Base-by-base conservation (phyloP, 2,797 vertebrate species). In the Craterocephalus amniculus region DNA sequence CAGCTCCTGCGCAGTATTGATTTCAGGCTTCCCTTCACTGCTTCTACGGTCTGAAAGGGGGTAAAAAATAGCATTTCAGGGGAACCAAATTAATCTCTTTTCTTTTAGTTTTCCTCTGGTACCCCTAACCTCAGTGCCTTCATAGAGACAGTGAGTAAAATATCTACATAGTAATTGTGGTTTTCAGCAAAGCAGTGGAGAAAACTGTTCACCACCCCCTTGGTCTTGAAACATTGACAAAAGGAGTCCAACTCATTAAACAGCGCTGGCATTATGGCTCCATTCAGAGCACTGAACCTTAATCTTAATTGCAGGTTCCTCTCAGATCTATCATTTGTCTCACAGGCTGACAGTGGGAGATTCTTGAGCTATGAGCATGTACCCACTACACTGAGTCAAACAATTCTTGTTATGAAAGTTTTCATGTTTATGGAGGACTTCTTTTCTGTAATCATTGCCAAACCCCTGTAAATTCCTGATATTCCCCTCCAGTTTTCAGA, bases 291-390 rank as follows among this genome's bases (percentile, higher is more conserved):
- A 83, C 72, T 76, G 71, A 59, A 72, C 75, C 68, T 58, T 79
- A 40, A 87, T 91, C 85, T 84, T 89, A 92, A 94, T 92, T 89
- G 79, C 85, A 90, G 88, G 89, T 87, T 93, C 34, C 72, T 72
- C 69, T 88, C 64, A 5, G 71, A 93, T 91, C 80, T 70, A 76
- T 86, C 85, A 88, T 92, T 87, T 86, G 70, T 92, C 84, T 90
- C 78, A 70, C 76, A 76, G 74, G 79, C 84, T 83, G 88, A 85
- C 83, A 84, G 69, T 59, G 67, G 76, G 81, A 84, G 85, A 92
- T 89, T 91, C 85, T 87, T 89, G 40, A 77, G 72, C 68, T 64
- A 68, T 90, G 90, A 90, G 83, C 70, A 75, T 64, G 63, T 85
- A 54, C 76, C 87, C 83, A 85, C 86, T 88, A 82, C 77, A 81